Evolutionary conservation across 2,888 invertebrate species (phyloP).

Genomic region (Sturmia bella): DNA sequence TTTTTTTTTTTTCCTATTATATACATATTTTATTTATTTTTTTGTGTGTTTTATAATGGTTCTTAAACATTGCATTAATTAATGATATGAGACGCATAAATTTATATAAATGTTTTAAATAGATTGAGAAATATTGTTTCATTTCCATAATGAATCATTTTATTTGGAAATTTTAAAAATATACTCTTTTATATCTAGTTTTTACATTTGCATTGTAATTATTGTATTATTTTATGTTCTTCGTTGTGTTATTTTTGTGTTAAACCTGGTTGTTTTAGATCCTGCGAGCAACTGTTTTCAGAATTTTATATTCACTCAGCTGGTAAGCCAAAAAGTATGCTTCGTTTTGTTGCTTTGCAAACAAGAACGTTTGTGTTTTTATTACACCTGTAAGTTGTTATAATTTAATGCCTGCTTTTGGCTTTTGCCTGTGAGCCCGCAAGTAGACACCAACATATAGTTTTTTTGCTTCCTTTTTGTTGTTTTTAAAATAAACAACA

Average conservation of each 20-base stretch:
- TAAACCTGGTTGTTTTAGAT: slow-evolving; percentile 51
- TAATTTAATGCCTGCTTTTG: slow-evolving; percentile 65
- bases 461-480: slow-evolving; percentile 2
- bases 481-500: slow-evolving; percentile 2
- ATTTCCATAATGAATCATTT: not conserved
- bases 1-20: not conserved
- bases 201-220: not conserved
- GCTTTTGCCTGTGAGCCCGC: slow-evolving; percentile 51
- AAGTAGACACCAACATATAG: slow-evolving; percentile 52
- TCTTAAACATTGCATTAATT: slow-evolving; percentile 51
- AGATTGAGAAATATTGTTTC: not conserved
- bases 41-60: not conserved
- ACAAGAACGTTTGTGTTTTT: slow-evolving; percentile 12
- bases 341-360: slow-evolving; percentile 26
- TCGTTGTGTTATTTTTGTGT: not conserved
- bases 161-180: not conserved
- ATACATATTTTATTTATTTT: not conserved
- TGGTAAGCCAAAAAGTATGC: slow-evolving; percentile 66
- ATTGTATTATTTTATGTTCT: not conserved
- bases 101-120: slow-evolving; percentile 1
- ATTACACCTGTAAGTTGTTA: slow-evolving; percentile 60
- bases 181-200: not conserved
- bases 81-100: slow-evolving; percentile 28
- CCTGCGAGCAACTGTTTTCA: slow-evolving; percentile 62
- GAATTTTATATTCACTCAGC: slow-evolving; percentile 39